Evolutionary conservation across 2,797 vertebrate species (phyloP).

Genomic region (Geotrypetes seraphini): DNA sequence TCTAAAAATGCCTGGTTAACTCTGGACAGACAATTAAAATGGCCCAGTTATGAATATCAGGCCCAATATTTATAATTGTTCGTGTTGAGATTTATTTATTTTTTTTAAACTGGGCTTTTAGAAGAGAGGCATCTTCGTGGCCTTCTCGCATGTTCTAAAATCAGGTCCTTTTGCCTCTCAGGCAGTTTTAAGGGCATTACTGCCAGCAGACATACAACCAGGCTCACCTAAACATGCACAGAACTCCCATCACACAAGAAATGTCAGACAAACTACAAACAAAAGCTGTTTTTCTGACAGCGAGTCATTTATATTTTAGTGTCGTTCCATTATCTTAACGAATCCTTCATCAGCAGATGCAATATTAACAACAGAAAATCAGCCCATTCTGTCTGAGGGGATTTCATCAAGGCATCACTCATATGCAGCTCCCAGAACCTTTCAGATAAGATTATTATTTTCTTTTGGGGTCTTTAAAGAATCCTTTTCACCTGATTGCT

Average conservation of each 20-base stretch:
- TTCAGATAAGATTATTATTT: constrained; percentile 74
- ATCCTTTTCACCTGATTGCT: constrained; percentile 74
- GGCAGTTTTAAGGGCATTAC: no score
- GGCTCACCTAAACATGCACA: background rate
- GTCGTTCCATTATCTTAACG: constrained; percentile 99
- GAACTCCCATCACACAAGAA: no score
- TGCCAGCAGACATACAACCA: background rate
- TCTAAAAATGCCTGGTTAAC: no score
- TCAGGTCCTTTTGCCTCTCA: no score
- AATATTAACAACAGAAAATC: constrained; percentile 99
- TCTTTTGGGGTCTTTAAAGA: constrained; percentile 74
- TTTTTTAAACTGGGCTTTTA: no score
- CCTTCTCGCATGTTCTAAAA: no score
- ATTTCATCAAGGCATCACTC: constrained; percentile 99
- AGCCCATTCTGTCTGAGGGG: constrained; percentile 99
- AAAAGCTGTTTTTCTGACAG: constrained; percentile 99
- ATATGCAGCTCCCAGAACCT: constrained; percentile 78
- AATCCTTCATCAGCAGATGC: constrained; percentile 99
- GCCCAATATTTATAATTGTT: no score
- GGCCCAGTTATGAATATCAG: no score
- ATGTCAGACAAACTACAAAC: constrained; percentile 95
- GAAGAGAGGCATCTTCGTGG: no score
- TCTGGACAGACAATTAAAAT: no score
- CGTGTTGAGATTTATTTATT: no score
- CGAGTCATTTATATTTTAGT: constrained; percentile 99